Evolutionary conservation across 92 coral and sea anemone genomes (phyloP).

Genomic region (Phymanthus crucifer): DNA sequence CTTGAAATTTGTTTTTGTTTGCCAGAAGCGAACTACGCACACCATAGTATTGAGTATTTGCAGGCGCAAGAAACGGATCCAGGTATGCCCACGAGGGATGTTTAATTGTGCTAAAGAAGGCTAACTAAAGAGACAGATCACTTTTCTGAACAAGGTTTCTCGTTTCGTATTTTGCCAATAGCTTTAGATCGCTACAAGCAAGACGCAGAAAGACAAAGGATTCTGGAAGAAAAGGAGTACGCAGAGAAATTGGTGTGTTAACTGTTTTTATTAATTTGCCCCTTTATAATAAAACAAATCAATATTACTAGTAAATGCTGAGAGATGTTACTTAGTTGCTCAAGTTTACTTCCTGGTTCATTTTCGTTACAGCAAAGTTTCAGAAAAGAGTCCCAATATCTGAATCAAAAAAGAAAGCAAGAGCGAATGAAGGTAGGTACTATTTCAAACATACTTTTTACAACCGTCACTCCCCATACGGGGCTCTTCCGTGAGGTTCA

Average conservation of each 20-base stretch:
- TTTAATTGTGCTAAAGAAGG: neutral
- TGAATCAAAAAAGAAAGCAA: constrained; percentile 60
- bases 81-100: constrained; percentile 12
- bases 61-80: constrained; percentile 19
- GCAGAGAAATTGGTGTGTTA: constrained; percentile 57
- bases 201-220: constrained; percentile 67
- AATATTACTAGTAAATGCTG: no score
- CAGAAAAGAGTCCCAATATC: constrained; percentile 63
- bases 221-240: constrained; percentile 66
- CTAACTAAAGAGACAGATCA: no score
- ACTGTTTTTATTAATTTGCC: neutral
- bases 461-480: no score
- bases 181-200: constrained; percentile 61
- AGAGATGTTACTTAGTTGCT: no score
- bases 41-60: constrained; percentile 32
- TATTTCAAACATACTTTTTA: no score
- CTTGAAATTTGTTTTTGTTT: neutral
- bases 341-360: neutral
- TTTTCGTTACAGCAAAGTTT: constrained; percentile 48
- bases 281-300: no score
- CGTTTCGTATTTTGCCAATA: constrained; percentile 10
- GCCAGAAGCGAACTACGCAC: constrained; percentile 47
- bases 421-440: constrained; percentile 68
- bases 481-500: no score
- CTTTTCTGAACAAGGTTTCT: neutral